Base-by-base conservation (phyloP, 2,888 invertebrate species). In the Oscheius sp. region DNA sequence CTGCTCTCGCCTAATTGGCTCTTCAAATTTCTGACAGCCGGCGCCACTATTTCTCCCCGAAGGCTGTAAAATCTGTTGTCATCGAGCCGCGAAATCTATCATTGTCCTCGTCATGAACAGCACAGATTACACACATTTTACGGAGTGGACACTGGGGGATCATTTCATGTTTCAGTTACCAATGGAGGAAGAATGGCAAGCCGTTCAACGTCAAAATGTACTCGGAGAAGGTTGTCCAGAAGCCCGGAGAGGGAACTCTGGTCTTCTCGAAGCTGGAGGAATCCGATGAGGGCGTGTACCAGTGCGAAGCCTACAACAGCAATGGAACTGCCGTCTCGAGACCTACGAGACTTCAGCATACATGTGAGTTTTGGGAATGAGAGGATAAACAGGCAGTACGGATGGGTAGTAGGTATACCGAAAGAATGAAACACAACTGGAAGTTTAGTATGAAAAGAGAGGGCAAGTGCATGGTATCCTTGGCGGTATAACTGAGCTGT, bases 141-240 rank as follows among this genome's bases (percentile, higher is more conserved):
- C 42, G 42, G 42, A 42, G 42, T 42, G 42, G 42, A 42, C 42
- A 42, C 4, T 5, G 42, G 42, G 42, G 7, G 4, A 42, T 3
- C 7, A 42, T 53, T 10, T 53, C 11, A 11, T 76, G 50, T 80
- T 82, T 29, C 85, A 91, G 91, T 55, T 92, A 91, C 85, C 92
- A 93, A 87, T 98, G 98, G 98, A 93, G 94, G 80, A 97, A 97
- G 90, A 96, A 98, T 92, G 96, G 96, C 72, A 94, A 95, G 88
- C 92, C 93, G n/a, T 98, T 96, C 91, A 93, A 95, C 84, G 79
- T 83, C 53, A 79, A 77, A 21, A 80, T 84, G 81, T 85, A 79
- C 89, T 94, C 95, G 42, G 96, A 96, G 33, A 91, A 96, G 55
- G 95, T 98, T 90, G 94, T 94, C 1, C 95, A 96, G 89, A 95